These are phyloP conservation scores for Morone saxatilis DNA, from an alignment of 2,113 vertebrate genomes.

Conservation along the genomic window DNA sequence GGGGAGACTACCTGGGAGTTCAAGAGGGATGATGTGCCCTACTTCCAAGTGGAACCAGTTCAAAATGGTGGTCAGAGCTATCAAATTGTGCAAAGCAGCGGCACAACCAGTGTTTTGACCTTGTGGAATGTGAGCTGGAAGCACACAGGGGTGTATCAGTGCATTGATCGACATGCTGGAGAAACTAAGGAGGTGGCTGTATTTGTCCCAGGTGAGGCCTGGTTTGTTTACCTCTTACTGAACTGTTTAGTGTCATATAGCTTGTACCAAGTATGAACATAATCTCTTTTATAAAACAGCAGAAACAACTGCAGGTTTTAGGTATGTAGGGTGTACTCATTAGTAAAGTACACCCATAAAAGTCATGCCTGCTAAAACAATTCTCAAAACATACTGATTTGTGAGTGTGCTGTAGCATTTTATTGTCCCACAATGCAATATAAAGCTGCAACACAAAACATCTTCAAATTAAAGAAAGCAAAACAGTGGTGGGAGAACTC, in stretches of 20 bases:
- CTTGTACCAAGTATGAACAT: background rate
- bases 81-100: background rate
- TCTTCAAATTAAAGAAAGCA: background rate
- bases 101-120: conserved; percentile 83
- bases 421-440: background rate
- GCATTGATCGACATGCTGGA: conserved; percentile 74
- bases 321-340: background rate
- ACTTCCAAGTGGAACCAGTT: conserved; percentile 56
- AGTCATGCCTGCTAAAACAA: too few relatives aligned
- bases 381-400: too few relatives aligned
- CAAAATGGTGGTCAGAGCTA: conserved; percentile 36
- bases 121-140: conserved; percentile 86
- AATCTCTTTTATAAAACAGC: background rate
- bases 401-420: too few relatives aligned
- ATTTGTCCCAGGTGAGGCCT: conserved; percentile 91
- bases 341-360: background rate
- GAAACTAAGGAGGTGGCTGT: conserved; percentile 85
- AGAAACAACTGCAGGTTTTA: too few relatives aligned
- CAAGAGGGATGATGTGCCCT: conserved; percentile 58
- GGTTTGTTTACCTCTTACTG: background rate
- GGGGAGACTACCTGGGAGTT: conserved; percentile 83
- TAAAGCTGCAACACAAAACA: background rate
- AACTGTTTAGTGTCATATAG: background rate
- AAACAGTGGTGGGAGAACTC: background rate
- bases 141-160: conserved; percentile 90